These are phyloP conservation scores for Phylloscopus collybita DNA, from an alignment of 2,797 vertebrate genomes.

Conservation along the genomic window DNA sequence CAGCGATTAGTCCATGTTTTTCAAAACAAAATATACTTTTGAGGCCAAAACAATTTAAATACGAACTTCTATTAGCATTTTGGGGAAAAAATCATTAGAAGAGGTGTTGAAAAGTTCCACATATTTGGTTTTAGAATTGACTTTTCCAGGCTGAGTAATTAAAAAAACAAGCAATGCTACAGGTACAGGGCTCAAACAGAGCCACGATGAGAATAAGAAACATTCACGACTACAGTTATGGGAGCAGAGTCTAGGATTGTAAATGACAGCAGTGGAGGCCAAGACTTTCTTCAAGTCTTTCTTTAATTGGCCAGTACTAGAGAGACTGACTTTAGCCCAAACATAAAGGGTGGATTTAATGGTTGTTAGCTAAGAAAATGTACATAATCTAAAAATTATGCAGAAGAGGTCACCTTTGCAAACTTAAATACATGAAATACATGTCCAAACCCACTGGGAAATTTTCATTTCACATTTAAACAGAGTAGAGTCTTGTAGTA, in stretches of 20 bases:
- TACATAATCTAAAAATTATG: neutral
- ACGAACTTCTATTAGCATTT: neutral
- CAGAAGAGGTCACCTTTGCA: neutral
- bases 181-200: neutral
- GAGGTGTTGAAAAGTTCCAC: neutral
- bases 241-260: neutral
- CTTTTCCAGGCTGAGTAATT: neutral
- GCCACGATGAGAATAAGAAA: neutral
- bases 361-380: neutral
- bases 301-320: neutral
- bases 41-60: neutral
- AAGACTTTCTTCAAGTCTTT: neutral
- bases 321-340: neutral
- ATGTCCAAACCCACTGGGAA: neutral
- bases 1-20: neutral
- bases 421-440: neutral
- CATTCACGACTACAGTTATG: neutral
- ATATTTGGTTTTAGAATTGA: neutral
- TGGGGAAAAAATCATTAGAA: rapidly evolving
- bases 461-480: neutral
- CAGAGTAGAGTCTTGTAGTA: neutral
- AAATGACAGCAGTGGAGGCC: neutral
- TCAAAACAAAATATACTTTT: neutral
- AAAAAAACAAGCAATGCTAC: neutral
- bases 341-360: neutral